phyloP scores from a whole-genome alignment of 2,888 invertebrate species.

The Notodonta ziczac region DNA sequence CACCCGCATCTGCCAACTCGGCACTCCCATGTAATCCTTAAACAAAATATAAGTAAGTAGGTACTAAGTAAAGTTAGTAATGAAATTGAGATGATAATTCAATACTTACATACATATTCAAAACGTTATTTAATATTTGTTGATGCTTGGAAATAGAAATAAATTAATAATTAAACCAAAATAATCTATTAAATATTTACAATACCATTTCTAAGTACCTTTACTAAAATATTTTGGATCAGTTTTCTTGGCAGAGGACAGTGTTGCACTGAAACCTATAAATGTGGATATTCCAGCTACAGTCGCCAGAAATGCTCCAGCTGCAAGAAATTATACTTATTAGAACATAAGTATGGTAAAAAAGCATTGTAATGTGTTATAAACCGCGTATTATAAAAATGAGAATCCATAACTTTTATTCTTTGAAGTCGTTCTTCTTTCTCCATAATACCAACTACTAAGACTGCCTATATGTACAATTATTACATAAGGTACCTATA shows the following conservation, averaged over 20 bases:
- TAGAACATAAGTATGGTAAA: background rate
- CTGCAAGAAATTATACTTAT: constrained; percentile 67
- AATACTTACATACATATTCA: too few species aligned
- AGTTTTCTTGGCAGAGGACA: constrained; percentile 90
- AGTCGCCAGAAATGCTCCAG: constrained; percentile 88
- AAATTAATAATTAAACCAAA: too few species aligned
- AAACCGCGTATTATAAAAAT: background rate
- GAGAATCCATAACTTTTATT: constrained; percentile 64
- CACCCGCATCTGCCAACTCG: constrained; percentile 90
- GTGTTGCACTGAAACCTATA: constrained; percentile 91
- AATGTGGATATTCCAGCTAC: constrained; percentile 92
- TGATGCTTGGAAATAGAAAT: too few species aligned
- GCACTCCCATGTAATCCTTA: constrained; percentile 78
- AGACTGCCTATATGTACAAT: too few species aligned
- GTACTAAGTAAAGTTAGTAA: too few species aligned
- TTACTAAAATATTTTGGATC: constrained; percentile 92
- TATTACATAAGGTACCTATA: too few species aligned
- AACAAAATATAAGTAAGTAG: background rate
- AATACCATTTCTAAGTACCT: constrained; percentile 59
- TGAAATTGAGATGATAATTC: too few species aligned
- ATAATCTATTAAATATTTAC: too few species aligned
- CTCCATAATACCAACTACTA: constrained; percentile 38
- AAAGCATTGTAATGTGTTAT: background rate
- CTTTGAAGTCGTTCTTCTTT: constrained; percentile 71
- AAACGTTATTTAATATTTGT: background rate